Evolutionary conservation across 2,797 vertebrate genomes (phyloP), one percentile per base, ranked within the genome.

Genomic region (Lithobates sylvaticus): DNA sequence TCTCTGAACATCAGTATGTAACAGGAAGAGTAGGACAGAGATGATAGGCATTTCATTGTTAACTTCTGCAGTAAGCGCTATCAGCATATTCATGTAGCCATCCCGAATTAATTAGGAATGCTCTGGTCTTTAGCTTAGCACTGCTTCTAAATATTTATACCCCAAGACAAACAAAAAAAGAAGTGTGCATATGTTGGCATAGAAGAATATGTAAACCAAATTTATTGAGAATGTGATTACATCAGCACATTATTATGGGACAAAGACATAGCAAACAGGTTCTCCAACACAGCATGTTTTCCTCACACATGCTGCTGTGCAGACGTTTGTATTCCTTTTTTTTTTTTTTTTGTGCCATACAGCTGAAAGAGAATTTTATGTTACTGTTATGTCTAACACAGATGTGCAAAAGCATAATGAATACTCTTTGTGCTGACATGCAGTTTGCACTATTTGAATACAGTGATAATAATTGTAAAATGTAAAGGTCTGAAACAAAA

Each of bases 11-110:
- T 64, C 74, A 39, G 54, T 68, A 78, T 87, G 75, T 54, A 78
- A 87, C 68, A 68, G 32, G 58, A 73, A 83, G 68, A 78, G 69
- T 70, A 86, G 78, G 79, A 72, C 76, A 32, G 58, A 87, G 85
- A 78, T 87, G 85, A 79, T 69, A 78, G 76, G 76, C 81, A 87
- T 79, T 87, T 84, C 70, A 80, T 84, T 80, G 84, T 87, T 83
- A 79, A 78, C 75, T 83, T 84, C 76, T 75, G 71, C 76, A 84
- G 76, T 79, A 87, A 84, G 86, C 27, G 64, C 71, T 80, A 79
- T 84, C 81, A 87, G 86, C 81, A 87, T 87, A 87, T 87, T 84
- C 76, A 84, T 87, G 86, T 80, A 80, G 79, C 81, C 81, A 79
- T 76, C 86, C 79, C 81, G 58, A 84, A 87, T 87, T 84, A 87